Evolutionary conservation across 2,113 vertebrate species (phyloP).

Genomic region (Eclectus roratus): DNA sequence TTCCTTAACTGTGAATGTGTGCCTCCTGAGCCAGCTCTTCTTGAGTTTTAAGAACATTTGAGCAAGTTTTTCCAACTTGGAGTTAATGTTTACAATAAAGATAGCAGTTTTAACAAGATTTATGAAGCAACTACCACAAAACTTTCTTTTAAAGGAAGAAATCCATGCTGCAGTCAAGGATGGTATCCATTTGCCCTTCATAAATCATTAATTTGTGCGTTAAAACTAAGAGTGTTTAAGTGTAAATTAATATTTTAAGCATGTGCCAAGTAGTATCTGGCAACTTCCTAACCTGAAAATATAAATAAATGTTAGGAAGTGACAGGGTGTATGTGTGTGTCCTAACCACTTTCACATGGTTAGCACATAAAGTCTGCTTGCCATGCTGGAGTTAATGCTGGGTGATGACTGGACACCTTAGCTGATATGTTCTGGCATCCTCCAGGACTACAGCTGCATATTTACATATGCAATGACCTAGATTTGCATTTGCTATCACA

Average conservation of each 20-base stretch:
- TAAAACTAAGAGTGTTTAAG: not conserved
- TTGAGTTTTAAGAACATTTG: not conserved
- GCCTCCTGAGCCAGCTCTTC: not conserved
- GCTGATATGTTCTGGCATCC: slow-evolving; percentile 79
- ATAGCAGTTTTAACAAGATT: not conserved
- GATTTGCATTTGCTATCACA: slow-evolving; percentile 85
- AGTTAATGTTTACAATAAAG: not conserved
- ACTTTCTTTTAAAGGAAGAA: not conserved
- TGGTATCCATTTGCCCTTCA: not conserved
- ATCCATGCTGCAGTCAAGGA: not conserved
- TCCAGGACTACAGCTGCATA: slow-evolving; percentile 82
- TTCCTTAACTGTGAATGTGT: rapidly evolving
- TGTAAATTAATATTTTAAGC: not conserved
- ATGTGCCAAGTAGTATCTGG: not conserved
- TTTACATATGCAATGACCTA: slow-evolving; percentile 92
- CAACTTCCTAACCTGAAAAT: not conserved
- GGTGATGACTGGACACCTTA: slow-evolving; percentile 76
- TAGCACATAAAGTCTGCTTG: slow-evolving; percentile 2
- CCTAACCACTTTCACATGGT: not conserved
- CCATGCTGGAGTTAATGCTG: slow-evolving; percentile 69
- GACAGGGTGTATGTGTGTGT: not conserved
- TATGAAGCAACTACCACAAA: not conserved
- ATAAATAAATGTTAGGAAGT: not conserved
- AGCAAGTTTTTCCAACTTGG: not conserved
- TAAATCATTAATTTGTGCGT: not conserved